Evolutionary conservation across 2,888 invertebrate genomes (phyloP).

Genomic region (Yponomeuta sedellus): DNA sequence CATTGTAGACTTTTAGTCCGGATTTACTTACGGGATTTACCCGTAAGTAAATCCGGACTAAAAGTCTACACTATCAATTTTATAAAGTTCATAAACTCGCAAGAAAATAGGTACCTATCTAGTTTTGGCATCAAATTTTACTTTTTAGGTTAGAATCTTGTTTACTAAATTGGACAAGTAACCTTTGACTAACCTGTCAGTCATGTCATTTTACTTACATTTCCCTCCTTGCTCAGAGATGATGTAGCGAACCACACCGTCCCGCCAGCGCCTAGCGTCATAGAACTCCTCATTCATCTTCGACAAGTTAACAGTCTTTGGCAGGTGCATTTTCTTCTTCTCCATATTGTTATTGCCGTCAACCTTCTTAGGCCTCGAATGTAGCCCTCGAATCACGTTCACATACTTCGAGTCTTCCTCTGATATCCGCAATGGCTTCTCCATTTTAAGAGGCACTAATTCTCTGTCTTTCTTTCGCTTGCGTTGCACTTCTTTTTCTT

Average conservation of each 20-base stretch:
- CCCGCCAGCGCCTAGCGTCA: conserved; percentile 50
- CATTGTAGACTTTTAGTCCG: too few species aligned
- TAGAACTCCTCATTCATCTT: conserved; percentile 56
- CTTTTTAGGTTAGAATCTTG: too few species aligned
- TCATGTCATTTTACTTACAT: neutral
- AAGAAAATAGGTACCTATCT: too few species aligned
- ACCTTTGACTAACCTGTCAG: too few species aligned
- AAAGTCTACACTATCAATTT: too few species aligned
- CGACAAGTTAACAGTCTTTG: conserved; percentile 35
- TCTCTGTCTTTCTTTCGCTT: neutral
- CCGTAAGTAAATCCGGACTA: too few species aligned
- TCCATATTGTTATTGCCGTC: neutral
- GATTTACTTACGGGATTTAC: too few species aligned
- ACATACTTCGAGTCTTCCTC: neutral
- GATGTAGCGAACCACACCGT: conserved; percentile 39
- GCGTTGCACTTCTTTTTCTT: neutral
- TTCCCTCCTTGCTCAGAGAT: conserved; percentile 29
- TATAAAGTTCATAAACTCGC: too few species aligned
- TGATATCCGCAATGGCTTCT: neutral
- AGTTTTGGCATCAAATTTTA: too few species aligned
- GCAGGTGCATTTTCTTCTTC: conserved; percentile 19
- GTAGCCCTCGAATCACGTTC: conserved; percentile 4
- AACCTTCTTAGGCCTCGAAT: conserved; percentile 1
- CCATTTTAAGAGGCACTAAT: neutral
- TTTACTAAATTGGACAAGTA: too few species aligned